phyloP scores from a whole-genome alignment of 64 coral and sea anemone species.

The Dendronephthya gigantea region DNA sequence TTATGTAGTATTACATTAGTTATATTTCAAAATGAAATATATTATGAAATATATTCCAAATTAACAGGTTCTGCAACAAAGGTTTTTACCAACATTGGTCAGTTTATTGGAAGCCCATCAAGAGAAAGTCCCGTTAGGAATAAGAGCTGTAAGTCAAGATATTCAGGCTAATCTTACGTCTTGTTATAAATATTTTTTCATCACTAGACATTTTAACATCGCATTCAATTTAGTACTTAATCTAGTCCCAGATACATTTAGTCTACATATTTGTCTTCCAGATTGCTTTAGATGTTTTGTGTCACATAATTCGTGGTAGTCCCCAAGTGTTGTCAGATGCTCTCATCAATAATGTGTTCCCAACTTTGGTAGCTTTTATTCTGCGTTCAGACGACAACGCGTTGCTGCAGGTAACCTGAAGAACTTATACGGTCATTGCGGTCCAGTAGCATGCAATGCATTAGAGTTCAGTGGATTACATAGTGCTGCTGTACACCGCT shows the following conservation, averaged over 20 bases:
- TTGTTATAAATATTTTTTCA: too few relatives aligned
- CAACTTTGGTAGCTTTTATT: slow-evolving; percentile 58
- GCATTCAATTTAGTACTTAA: too few relatives aligned
- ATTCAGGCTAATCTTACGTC: too few relatives aligned
- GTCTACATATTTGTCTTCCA: background rate
- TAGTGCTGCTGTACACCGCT: too few relatives aligned
- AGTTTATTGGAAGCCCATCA: slow-evolving; percentile 86
- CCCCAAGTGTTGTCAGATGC: slow-evolving; percentile 57
- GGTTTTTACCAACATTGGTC: slow-evolving; percentile 85
- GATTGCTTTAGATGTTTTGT: slow-evolving; percentile 79
- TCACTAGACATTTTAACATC: too few relatives aligned
- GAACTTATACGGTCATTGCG: too few relatives aligned
- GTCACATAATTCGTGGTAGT: slow-evolving; percentile 60
- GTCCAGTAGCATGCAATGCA: too few relatives aligned
- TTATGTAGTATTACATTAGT: too few relatives aligned
- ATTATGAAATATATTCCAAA: too few relatives aligned
- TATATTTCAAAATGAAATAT: too few relatives aligned
- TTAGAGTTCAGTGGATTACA: too few relatives aligned
- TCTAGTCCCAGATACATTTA: too few relatives aligned
- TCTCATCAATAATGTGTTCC: slow-evolving; percentile 74
- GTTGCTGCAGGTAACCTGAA: slow-evolving; percentile 54
- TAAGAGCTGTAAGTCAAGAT: slow-evolving; percentile 68
- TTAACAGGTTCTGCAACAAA: slow-evolving; percentile 69
- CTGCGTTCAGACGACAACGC: slow-evolving; percentile 85
- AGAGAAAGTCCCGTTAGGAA: slow-evolving; percentile 73